Percentiles rank a stretch among this genome's conserved stretches.
Evolutionary conservation across 1,140 invertebrate species (phyloP).

Genomic region (Phymorhynchus buccinoides): DNA sequence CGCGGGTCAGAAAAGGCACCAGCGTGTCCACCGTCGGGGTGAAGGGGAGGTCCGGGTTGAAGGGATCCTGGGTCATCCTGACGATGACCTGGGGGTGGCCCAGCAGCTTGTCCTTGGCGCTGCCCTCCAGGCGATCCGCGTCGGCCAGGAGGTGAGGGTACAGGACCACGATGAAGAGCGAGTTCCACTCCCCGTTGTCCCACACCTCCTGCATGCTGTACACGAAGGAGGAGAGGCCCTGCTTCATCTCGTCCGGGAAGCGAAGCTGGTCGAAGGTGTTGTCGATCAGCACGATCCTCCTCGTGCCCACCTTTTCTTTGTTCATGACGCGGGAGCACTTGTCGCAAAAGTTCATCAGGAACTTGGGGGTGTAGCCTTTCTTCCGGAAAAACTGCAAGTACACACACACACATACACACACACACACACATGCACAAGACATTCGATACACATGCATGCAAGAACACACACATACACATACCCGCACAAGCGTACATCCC

Average conservation of each 20-base stretch:
- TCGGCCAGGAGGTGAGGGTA: background rate
- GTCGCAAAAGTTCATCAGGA: background rate
- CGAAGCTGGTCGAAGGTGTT: background rate
- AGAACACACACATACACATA: background rate
- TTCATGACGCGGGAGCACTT: background rate
- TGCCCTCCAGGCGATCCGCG: background rate
- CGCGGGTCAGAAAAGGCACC: background rate
- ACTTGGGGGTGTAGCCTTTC: background rate
- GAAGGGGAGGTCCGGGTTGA: background rate
- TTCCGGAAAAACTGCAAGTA: background rate
- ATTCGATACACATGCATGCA: too few species aligned
- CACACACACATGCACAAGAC: too few species aligned
- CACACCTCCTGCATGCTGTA: background rate
- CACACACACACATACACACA: too few species aligned
- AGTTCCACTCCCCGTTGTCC: background rate
- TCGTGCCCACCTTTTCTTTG: background rate
- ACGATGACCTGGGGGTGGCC: background rate
- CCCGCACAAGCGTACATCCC: background rate
- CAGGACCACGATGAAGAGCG: background rate
- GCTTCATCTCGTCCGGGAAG: background rate
- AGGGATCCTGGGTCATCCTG: background rate
- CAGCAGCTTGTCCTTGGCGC: background rate
- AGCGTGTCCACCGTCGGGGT: background rate
- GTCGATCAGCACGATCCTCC: slow-evolving; percentile 5
- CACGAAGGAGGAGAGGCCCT: background rate